Conservation (phyloP, 2,888 invertebrate species). For the Nebria brevicollis region DNA sequence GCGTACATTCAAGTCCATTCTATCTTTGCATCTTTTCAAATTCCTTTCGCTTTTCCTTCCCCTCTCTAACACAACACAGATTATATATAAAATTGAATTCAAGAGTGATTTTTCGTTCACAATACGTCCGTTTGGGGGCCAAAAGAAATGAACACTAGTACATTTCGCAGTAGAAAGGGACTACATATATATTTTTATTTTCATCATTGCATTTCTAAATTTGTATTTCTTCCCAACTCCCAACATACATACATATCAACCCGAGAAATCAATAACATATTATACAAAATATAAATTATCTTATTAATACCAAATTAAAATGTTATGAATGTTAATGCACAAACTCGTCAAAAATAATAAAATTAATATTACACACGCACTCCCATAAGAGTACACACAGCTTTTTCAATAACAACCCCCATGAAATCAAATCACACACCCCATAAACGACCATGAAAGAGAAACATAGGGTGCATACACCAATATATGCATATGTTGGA, state of each 20-base stretch:
- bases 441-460: slow-evolving; percentile 38
- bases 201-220: slow-evolving; percentile 8
- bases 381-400: not conserved
- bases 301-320: too few species aligned
- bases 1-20: not conserved
- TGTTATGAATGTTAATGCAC: too few species aligned
- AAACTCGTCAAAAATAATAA: not conserved
- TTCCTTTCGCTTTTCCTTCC: slow-evolving; percentile 9
- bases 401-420: slow-evolving; percentile 32
- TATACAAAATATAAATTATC: not conserved
- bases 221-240: not conserved
- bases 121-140: slow-evolving; percentile 31
- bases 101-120: slow-evolving; percentile 41
- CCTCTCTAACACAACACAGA: slow-evolving; percentile 24
- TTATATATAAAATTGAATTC: slow-evolving; percentile 43
- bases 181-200: slow-evolving; percentile 34
- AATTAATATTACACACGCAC: not conserved
- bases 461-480: slow-evolving; percentile 29
- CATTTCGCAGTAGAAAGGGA: slow-evolving; percentile 28
- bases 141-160: slow-evolving; percentile 42
- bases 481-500: not conserved
- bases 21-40: slow-evolving; percentile 16
- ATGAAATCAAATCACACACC: slow-evolving; percentile 44
- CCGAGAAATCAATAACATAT: not conserved
- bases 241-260: not conserved